Base-by-base conservation (phyloP, 1,140 invertebrate species). In the Caerostris darwini region DNA sequence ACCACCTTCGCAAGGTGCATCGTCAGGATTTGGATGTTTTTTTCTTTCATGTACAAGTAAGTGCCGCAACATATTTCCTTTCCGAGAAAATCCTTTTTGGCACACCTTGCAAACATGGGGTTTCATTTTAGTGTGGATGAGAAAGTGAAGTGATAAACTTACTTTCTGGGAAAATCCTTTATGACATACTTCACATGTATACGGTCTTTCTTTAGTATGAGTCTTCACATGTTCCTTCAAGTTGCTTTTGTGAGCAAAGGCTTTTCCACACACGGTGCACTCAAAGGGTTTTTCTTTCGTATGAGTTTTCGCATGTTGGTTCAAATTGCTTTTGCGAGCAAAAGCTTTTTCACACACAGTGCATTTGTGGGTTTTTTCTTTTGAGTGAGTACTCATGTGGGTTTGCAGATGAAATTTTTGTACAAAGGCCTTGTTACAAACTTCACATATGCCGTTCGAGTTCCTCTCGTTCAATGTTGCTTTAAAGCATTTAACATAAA, bases 81-180 rank as follows among this genome's bases (percentile, higher is more conserved):
- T 99, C 96, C 99, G 99, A 95, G 98, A 99, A 96, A 99, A 99
- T 0, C 99, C 99, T 96, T 99, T 99, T 34, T 98, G 98, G 96
- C 99, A 99, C 1, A 98, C 97, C 95, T 98, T 97, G 95, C 99
- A 99, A 0, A 98, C 98, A 96, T 99, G 99, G 0, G 99, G 99
- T 96, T 99, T 99, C 96, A 99, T 99, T 0, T 99, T 99, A 0
- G 99, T 99, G 96, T 99, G 99, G 92, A 98, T 99, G 95, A 99
- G 97, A 10, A 99, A 96, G 96, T 99, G 99, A 3, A 99, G 99
- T 96, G 99, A 99, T 14, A 99, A 96, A 96, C 99, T 99, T 7
- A 98, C 99, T 3, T 99, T 99, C 96, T 99, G 99, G 95, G 98
- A 99, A 96, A 99, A 99, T 0, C 99, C 99, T 96, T 99, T 99